A percentile compares a stretch with the other conserved stretches of the same genome.
phyloP scores from a whole-genome alignment of 2,797 vertebrate genomes.

The Cossypha heuglini region DNA sequence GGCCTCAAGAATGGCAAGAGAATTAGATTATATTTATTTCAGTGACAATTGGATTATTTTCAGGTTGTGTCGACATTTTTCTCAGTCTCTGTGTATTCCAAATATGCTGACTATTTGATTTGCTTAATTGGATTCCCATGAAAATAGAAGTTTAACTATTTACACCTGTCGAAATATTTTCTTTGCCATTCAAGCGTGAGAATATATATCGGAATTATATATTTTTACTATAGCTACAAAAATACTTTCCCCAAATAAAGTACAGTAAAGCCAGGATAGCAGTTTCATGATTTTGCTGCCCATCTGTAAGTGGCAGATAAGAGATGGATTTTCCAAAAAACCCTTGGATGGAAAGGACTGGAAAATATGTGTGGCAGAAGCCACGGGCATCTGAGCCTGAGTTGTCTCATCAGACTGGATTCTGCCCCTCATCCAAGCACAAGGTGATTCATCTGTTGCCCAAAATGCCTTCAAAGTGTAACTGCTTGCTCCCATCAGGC shows the following conservation, averaged over 20 bases:
- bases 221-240: background rate
- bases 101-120: background rate
- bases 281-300: background rate
- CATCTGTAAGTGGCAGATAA: background rate
- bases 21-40: background rate
- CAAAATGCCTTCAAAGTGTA: background rate
- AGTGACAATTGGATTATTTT: background rate
- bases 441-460: background rate
- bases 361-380: background rate
- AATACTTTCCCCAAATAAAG: background rate
- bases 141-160: background rate
- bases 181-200: background rate
- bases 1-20: background rate
- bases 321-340: background rate
- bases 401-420: background rate
- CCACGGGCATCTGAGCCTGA: rapidly evolving
- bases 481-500: background rate
- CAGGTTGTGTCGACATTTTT: conserved; percentile 8
- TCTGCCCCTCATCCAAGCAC: background rate
- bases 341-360: background rate
- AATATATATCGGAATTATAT: background rate
- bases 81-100: background rate
- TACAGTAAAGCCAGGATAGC: background rate
- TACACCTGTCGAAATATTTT: background rate
- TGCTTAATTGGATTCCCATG: background rate